Evolutionary conservation across 2,888 invertebrate species (phyloP).

Genomic region (Drosophila neonasuta): DNA sequence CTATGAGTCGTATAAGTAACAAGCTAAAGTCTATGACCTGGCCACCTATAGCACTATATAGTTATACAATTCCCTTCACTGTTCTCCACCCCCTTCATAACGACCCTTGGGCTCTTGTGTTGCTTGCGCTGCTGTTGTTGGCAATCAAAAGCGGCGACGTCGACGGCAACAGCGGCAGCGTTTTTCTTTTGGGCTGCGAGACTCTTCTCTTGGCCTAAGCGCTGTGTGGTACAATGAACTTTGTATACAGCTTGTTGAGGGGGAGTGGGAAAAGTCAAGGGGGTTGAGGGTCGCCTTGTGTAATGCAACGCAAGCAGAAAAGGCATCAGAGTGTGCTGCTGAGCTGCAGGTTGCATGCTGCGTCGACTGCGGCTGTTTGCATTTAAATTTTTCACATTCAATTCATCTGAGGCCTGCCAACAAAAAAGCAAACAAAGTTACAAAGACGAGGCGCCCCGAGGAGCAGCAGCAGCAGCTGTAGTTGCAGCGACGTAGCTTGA

Average conservation of each 20-base stretch:
- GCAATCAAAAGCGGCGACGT: slow-evolving; percentile 69
- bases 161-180: slow-evolving; percentile 59
- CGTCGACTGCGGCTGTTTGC: slow-evolving; percentile 67
- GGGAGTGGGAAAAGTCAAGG: not conserved
- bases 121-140: slow-evolving; percentile 34
- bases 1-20: slow-evolving; percentile 36
- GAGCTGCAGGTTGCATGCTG: slow-evolving; percentile 27
- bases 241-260: slow-evolving; percentile 40
- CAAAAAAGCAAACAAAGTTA: slow-evolving; percentile 71
- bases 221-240: slow-evolving; percentile 71
- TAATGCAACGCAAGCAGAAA: slow-evolving; percentile 65
- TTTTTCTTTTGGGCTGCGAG: slow-evolving; percentile 70
- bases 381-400: slow-evolving; percentile 79
- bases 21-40: slow-evolving; percentile 53
- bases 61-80: not conserved
- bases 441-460: slow-evolving; percentile 51
- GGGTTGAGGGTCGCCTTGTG: slow-evolving; percentile 51
- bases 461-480: not conserved
- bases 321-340: slow-evolving; percentile 15
- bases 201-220: slow-evolving; percentile 72
- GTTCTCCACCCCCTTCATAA: too few relatives aligned
- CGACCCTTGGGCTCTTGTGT: not conserved
- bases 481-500: not conserved
- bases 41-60: slow-evolving; percentile 51
- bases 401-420: slow-evolving; percentile 76